These are phyloP conservation scores for Aphaenogaster rudis DNA, from an alignment of 1,140 invertebrate species.

Conservation along the genomic window DNA sequence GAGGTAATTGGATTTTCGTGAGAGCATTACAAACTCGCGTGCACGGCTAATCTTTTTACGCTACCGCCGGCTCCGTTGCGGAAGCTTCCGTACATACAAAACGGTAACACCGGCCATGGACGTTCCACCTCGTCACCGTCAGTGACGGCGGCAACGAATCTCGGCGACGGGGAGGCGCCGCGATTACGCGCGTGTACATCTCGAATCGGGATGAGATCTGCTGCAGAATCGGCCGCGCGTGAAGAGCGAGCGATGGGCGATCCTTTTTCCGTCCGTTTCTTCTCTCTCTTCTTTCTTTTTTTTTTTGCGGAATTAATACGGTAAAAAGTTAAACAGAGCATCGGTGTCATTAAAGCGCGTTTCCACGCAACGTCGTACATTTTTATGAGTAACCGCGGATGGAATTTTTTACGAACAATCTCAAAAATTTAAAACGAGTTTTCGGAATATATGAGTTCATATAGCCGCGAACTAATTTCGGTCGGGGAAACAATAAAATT, in stretches of 20 bases:
- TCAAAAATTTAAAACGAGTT: conserved; percentile 66
- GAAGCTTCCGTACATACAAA: conserved; percentile 47
- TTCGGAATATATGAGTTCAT: conserved; percentile 59
- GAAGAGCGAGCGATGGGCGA: background rate
- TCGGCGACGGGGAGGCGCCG: background rate
- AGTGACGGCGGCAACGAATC: conserved; percentile 25
- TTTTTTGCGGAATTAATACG: conserved; percentile 27
- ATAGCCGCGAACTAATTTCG: conserved; percentile 62
- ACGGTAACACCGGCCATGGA: conserved; percentile 36
- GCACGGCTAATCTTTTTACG: conserved; percentile 70
- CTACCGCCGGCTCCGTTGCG: conserved; percentile 43
- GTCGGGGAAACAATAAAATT: conserved; percentile 62
- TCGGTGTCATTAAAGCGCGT: conserved; percentile 59
- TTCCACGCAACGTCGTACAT: conserved; percentile 56
- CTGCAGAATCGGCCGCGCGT: conserved; percentile 7
- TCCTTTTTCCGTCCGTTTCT: conserved; percentile 12
- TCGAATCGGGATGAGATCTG: conserved; percentile 27
- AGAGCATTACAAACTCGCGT: conserved; percentile 56
- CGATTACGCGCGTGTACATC: conserved; percentile 28
- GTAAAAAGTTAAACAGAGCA: conserved; percentile 60
- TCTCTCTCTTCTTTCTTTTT: background rate
- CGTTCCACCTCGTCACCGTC: conserved; percentile 23
- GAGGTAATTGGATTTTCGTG: conserved; percentile 69
- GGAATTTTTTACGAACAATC: conserved; percentile 66
- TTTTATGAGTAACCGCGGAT: conserved; percentile 60